phyloP scores from a whole-genome alignment of 1,140 invertebrate species.

The Cydia strobilella region DNA sequence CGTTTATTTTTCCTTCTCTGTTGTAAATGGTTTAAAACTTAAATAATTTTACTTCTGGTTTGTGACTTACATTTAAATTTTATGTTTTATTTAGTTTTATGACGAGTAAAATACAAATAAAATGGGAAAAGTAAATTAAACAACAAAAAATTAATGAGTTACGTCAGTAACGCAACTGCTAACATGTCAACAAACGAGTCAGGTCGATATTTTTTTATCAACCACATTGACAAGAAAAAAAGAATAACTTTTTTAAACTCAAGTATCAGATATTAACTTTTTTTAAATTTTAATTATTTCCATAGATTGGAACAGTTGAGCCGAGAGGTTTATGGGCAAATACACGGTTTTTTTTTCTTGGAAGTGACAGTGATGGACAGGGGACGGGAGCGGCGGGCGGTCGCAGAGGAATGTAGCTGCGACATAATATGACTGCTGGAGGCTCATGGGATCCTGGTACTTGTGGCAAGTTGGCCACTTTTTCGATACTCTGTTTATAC shows the following conservation, averaged over 20 bases:
- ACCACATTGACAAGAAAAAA: conserved; percentile 6
- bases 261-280: conserved; percentile 8
- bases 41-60: neutral
- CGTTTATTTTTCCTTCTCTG: neutral
- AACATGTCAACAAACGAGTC: neutral
- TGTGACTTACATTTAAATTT: neutral
- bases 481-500: too few relatives aligned
- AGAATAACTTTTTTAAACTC: neutral
- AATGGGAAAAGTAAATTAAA: neutral
- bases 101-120: neutral
- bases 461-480: neutral
- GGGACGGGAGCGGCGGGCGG: conserved; percentile 50
- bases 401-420: conserved; percentile 49
- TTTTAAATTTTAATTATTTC: conserved; percentile 19
- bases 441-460: conserved; percentile 14
- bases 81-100: neutral
- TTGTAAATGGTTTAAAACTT: neutral
- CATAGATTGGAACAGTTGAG: conserved; percentile 13
- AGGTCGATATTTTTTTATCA: neutral
- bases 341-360: conserved; percentile 51
- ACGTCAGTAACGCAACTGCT: neutral
- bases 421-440: conserved; percentile 21
- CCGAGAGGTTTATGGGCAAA: conserved; percentile 42
- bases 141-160: neutral
- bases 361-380: conserved; percentile 70